Evolutionary conservation across 2,888 invertebrate genomes (phyloP), one percentile per base, ranked within the genome.

Genomic region (Ormyrus thymus): DNA sequence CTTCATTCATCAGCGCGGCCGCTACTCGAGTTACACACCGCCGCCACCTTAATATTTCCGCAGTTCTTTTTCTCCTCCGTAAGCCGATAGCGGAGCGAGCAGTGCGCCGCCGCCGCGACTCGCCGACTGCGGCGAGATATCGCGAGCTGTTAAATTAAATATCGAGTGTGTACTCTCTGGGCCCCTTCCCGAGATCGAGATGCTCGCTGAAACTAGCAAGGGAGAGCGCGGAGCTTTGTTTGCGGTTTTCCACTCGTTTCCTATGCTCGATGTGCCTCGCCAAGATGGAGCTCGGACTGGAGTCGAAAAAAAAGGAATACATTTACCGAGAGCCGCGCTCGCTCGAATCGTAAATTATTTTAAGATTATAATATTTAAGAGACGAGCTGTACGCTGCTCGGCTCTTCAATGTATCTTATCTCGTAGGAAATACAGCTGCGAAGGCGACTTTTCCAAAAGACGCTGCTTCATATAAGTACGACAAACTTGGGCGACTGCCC

Each of bases 21-120:
- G 83, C 83, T 83, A 85, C 86, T 86, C 86, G 83, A 79, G 83
- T 86, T 85, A 85, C 85, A 82, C 50, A 1, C 43, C 10, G 45
- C n/a, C 7, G 46, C 75, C 59, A 68, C 53, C 68, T 68, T 68
- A 51, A 68, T 75, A 61, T 59, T 68, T 75, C 53, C 68, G 58
- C 58, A 51, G 58, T 75, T 55, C 29, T 73, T 73, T 50, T 53
- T 9, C 29, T 56, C n/a, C 51, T 6, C 29, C 11, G 71, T 71
- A 71, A 71, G 13, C 46, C 71, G 55, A 71, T 61, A 71, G n/a
- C 11, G 29, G 9, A 7, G n/a, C 8, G 53, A 3, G 43, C 3
- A 53, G 8, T 5, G 7, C 11, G 43, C 53, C 43, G 51, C 13
- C 66, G 6, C 43, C 43, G 55, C 48, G 69, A 58, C 58, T 56